Percentiles rank a stretch among this genome's conserved stretches.
Conservation (phyloP, 2,888 invertebrate species). For the Pachliopta kotzebuea region DNA sequence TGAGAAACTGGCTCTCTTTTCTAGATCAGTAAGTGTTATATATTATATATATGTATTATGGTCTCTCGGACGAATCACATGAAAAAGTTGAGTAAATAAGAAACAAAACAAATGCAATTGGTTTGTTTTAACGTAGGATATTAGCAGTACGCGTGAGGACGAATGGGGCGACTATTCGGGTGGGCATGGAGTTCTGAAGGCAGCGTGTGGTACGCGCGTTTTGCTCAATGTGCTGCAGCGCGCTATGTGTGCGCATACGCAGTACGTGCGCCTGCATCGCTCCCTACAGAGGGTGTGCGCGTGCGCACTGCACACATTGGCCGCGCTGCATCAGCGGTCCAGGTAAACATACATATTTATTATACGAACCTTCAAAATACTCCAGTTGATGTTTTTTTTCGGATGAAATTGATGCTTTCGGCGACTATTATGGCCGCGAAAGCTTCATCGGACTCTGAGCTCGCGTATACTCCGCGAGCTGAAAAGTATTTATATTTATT, state of each 20-base stretch:
- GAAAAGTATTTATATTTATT: too few relatives aligned
- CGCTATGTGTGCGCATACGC: slow-evolving; percentile 36
- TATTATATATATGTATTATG: neutral
- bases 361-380: too few relatives aligned
- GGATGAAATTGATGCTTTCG: too few relatives aligned
- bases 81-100: too few relatives aligned
- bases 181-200: slow-evolving; percentile 47
- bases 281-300: slow-evolving; percentile 38
- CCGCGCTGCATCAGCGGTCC: slow-evolving; percentile 41
- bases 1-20: slow-evolving; percentile 51
- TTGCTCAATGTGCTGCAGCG: slow-evolving; percentile 32
- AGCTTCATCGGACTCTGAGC: too few relatives aligned
- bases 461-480: too few relatives aligned
- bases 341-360: slow-evolving; percentile 2
- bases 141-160: slow-evolving; percentile 42
- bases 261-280: slow-evolving; percentile 43
- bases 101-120: too few relatives aligned
- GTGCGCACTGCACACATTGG: slow-evolving; percentile 42
- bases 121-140: slow-evolving; percentile 43
- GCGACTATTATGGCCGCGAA: too few relatives aligned
- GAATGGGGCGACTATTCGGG: slow-evolving; percentile 51
- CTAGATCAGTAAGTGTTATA: slow-evolving; percentile 43
- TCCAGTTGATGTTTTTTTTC: too few relatives aligned
- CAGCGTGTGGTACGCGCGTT: slow-evolving; percentile 35
- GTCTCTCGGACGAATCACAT: too few relatives aligned